phyloP scores from a whole-genome alignment of 1,140 invertebrate species.

The Stegodyphus mimosarum region DNA sequence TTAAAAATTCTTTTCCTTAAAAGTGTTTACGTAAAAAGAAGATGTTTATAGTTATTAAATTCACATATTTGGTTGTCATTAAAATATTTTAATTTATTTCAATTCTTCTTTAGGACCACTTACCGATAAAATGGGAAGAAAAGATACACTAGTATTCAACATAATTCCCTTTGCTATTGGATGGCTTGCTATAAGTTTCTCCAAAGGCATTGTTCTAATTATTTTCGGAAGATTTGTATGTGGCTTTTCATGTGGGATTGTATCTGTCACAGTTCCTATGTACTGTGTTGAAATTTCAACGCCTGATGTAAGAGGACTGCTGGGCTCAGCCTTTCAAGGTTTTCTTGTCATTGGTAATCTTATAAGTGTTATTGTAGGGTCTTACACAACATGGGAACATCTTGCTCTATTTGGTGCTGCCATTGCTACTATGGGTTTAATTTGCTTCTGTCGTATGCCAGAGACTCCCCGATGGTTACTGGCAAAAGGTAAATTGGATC shows the following conservation, averaged over 20 bases:
- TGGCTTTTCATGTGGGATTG: conserved; percentile 64
- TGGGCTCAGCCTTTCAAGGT: conserved; percentile 39
- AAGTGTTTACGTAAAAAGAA: no score
- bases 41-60: no score
- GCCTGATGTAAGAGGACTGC: conserved; percentile 44
- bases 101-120: conserved; percentile 70
- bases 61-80: no score
- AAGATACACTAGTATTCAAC: conserved; percentile 78
- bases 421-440: conserved; percentile 3
- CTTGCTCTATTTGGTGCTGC: conserved; percentile 20
- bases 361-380: conserved; percentile 23
- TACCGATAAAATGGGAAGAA: conserved; percentile 81
- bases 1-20: no score
- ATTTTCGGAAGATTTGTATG: conserved; percentile 61
- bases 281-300: conserved; percentile 62
- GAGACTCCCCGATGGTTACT: conserved; percentile 26
- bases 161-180: conserved; percentile 74
- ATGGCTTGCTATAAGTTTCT: conserved; percentile 25
- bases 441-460: conserved; percentile 19
- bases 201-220: background rate
- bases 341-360: conserved; percentile 25
- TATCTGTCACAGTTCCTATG: conserved; percentile 50
- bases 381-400: conserved; percentile 6
- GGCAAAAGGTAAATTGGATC: conserved; percentile 3
- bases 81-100: no score